Conservation (phyloP, 2,888 invertebrate species). For the Gymnosoma rotundatum region DNA sequence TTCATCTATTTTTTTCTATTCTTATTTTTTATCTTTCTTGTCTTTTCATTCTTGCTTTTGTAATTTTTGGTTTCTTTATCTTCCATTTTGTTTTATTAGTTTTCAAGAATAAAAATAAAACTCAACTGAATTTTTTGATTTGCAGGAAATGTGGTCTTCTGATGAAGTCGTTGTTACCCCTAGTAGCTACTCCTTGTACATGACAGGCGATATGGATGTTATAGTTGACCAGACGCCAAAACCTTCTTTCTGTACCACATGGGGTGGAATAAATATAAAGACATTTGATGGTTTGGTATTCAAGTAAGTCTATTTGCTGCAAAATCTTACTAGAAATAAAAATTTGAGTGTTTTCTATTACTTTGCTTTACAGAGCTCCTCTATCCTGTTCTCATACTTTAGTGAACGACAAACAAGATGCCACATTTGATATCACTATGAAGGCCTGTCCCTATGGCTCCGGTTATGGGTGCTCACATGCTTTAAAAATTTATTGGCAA, state of each 20-base stretch:
- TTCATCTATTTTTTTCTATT: too few species aligned
- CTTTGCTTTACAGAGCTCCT: conserved; percentile 84
- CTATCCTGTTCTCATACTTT: conserved; percentile 90
- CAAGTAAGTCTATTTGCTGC: conserved; percentile 82
- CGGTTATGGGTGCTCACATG: conserved; percentile 83
- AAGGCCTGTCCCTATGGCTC: conserved; percentile 84
- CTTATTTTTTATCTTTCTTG: too few species aligned
- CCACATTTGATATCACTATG: conserved; percentile 87
- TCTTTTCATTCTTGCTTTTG: too few species aligned
- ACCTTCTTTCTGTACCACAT: conserved; percentile 89
- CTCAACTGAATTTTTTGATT: background rate
- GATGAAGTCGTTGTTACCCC: conserved; percentile 76
- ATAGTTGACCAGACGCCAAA: conserved; percentile 82
- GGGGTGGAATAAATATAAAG: conserved; percentile 91
- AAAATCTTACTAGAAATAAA: background rate
- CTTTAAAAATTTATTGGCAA: conserved; percentile 84
- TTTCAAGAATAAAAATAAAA: background rate
- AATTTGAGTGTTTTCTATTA: background rate
- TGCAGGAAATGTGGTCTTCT: conserved; percentile 80
- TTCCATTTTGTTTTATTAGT: background rate
- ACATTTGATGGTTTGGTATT: conserved; percentile 92
- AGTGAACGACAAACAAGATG: conserved; percentile 87
- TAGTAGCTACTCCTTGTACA: conserved; percentile 78
- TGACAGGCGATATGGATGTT: conserved; percentile 76
- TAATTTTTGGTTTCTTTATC: too few species aligned